A percentile compares a stretch with the other conserved stretches of the same genome.
Evolutionary conservation across 2,888 invertebrate genomes (phyloP).

Genomic region (Drosophila monieri): DNA sequence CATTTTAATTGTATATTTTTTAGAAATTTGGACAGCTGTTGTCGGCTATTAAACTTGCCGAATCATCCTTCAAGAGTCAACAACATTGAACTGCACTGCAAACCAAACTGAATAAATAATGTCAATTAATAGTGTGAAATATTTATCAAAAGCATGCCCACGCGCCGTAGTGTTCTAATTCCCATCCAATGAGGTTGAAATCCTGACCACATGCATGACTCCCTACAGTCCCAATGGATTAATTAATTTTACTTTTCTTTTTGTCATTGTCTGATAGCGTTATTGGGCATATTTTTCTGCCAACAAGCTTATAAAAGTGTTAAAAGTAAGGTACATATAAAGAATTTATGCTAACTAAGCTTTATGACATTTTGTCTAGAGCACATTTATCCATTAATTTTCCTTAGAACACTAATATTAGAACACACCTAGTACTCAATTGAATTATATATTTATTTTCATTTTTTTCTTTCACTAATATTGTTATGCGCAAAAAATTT

Average conservation of each 20-base stretch:
- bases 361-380: not conserved
- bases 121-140: constrained; percentile 69
- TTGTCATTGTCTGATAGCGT: constrained; percentile 24
- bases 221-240: constrained; percentile 2
- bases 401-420: no score
- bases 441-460: not conserved
- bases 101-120: constrained; percentile 50
- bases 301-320: constrained; percentile 37
- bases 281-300: constrained; percentile 49
- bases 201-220: not conserved
- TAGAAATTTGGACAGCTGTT: constrained; percentile 71
- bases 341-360: not conserved
- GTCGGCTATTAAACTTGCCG: constrained; percentile 24
- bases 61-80: constrained; percentile 1
- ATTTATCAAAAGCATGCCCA: constrained; percentile 56
- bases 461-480: not conserved
- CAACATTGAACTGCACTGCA: constrained; percentile 27
- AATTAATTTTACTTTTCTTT: constrained; percentile 26
- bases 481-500: not conserved
- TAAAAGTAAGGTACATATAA: not conserved
- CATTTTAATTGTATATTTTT: constrained; percentile 57
- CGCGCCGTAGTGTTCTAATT: constrained; percentile 22
- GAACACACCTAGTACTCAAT: not conserved
- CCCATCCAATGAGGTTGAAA: constrained; percentile 15
- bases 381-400: no score